Conservation (phyloP, 2,797 vertebrate species). For the Pyrocephalus nanus region DNA sequence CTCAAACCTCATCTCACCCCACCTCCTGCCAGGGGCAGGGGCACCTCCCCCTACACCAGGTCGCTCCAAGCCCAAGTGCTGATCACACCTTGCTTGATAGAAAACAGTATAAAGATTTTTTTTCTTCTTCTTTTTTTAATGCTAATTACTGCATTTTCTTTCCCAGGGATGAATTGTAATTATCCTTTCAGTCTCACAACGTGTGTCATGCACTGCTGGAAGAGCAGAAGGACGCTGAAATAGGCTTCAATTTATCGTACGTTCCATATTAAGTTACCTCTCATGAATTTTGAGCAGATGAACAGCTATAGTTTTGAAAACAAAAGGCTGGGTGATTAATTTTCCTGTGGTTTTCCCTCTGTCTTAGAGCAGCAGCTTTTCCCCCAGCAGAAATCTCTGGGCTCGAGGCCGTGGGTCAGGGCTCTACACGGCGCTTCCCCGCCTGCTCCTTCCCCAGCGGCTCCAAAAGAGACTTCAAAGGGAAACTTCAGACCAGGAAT, state of each 20-base stretch:
- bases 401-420: background rate
- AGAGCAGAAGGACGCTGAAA: slow-evolving; percentile 15
- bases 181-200: background rate
- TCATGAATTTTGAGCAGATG: slow-evolving; percentile 1
- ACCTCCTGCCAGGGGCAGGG: background rate
- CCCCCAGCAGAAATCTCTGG: background rate
- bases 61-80: background rate
- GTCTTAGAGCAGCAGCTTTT: background rate
- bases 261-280: background rate
- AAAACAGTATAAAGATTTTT: background rate
- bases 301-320: slow-evolving; percentile 14
- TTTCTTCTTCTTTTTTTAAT: background rate
- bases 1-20: background rate
- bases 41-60: background rate
- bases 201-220: background rate
- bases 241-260: background rate
- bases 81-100: background rate
- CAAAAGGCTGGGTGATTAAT: background rate
- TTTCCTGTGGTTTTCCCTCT: background rate
- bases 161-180: slow-evolving; percentile 11
- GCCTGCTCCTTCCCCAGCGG: slow-evolving; percentile 35
- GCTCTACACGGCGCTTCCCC: background rate
- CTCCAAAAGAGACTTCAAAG: slow-evolving; percentile 64
- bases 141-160: slow-evolving; percentile 5
- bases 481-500: slow-evolving; percentile 52